Conservation (phyloP, 2,113 vertebrate species). For the Python bivittatus region DNA sequence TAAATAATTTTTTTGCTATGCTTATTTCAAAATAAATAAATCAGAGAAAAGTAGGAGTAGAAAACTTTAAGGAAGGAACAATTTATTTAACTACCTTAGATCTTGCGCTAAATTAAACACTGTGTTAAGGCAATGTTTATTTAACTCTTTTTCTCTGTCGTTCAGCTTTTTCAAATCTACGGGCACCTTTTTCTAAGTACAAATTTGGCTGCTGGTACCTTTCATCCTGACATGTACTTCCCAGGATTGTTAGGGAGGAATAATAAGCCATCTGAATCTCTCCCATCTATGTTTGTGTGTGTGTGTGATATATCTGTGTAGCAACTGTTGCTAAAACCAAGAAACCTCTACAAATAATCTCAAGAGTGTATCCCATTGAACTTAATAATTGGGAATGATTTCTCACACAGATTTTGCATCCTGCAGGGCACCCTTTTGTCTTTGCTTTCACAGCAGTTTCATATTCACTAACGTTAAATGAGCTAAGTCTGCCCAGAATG, state of each 20-base stretch:
- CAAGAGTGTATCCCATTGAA: neutral
- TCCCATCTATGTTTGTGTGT: conserved; percentile 46
- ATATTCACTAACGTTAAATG: neutral
- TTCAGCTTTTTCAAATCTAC: neutral
- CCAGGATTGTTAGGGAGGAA: conserved; percentile 35
- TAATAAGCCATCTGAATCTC: conserved; percentile 39
- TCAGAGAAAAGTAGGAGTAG: neutral
- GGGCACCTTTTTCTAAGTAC: neutral
- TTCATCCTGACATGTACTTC: neutral
- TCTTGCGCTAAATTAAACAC: neutral
- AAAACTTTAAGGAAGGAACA: neutral
- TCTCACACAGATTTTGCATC: neutral
- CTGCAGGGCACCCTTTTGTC: neutral
- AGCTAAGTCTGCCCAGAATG: neutral
- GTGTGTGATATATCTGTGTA: conserved; percentile 9
- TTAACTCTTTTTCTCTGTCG: neutral
- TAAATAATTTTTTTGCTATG: neutral
- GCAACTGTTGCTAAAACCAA: conserved; percentile 73
- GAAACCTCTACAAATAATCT: conserved; percentile 52
- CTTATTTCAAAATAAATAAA: neutral
- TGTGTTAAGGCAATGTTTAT: neutral
- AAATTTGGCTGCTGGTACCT: neutral
- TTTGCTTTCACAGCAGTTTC: neutral
- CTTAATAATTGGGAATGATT: neutral
- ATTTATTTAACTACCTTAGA: neutral